Conservation (phyloP, 37 sponge, comb jelly and placozoan genomes). For the Eunapius fragilis region DNA sequence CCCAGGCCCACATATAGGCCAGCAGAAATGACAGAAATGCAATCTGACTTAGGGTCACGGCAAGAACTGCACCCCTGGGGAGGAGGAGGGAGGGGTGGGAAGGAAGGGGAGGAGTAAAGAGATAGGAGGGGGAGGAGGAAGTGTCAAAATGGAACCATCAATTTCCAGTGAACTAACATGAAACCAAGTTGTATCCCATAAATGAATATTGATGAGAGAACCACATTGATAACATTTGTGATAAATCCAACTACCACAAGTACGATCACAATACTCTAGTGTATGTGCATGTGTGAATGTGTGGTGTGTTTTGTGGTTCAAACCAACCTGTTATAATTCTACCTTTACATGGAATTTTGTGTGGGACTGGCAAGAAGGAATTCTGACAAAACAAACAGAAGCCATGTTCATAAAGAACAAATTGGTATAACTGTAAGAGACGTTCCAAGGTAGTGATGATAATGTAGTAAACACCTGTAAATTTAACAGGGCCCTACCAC, state of each 20-base stretch:
- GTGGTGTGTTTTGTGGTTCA: background rate
- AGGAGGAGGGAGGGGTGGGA: too few species aligned
- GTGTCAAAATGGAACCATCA: background rate
- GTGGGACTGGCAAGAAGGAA: background rate
- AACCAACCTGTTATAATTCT: background rate
- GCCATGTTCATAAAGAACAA: too few species aligned
- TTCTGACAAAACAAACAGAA: too few species aligned
- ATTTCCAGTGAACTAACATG: constrained; percentile 29
- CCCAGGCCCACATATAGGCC: constrained; percentile 16
- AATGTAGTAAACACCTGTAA: too few species aligned
- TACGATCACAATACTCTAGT: constrained; percentile 54
- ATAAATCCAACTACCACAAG: constrained; percentile 29
- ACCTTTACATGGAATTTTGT: background rate
- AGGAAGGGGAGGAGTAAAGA: background rate
- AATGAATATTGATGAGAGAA: constrained; percentile 23
- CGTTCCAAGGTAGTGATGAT: too few species aligned
- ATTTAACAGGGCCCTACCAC: too few species aligned
- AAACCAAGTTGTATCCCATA: constrained; percentile 24
- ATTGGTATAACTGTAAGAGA: too few species aligned
- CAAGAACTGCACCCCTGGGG: too few species aligned
- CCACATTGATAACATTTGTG: constrained; percentile 13
- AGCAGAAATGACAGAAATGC: too few species aligned
- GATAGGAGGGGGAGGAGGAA: background rate
- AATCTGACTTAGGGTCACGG: too few species aligned
- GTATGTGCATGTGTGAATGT: background rate